Conservation (phyloP, 2,888 invertebrate species). For the Xanthia togata region DNA sequence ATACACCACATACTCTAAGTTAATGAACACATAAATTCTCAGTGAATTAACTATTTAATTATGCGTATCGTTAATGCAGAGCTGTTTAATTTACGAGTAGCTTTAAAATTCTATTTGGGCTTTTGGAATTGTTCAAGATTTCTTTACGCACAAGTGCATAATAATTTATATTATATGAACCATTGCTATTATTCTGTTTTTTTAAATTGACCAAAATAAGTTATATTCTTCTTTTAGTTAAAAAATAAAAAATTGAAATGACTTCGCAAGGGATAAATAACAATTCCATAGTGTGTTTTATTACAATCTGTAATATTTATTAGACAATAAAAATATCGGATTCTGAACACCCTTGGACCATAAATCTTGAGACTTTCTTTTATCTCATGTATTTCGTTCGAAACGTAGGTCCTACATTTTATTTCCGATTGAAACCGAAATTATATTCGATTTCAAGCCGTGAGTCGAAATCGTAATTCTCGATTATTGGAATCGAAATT, state of each 20-base stretch:
- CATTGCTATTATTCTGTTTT: not conserved
- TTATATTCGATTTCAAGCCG: slow-evolving; percentile 16
- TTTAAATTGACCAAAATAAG: not conserved
- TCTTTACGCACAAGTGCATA: no score
- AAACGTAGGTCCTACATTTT: slow-evolving; percentile 13
- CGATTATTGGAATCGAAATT: slow-evolving; percentile 34
- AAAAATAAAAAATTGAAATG: slow-evolving; percentile 1
- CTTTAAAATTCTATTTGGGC: not conserved
- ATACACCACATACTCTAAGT: slow-evolving; percentile 12
- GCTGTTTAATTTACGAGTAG: slow-evolving; percentile 1
- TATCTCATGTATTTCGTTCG: not conserved
- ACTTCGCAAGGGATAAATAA: slow-evolving; percentile 5
- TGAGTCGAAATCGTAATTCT: slow-evolving; percentile 21
- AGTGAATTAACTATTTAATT: slow-evolving; percentile 21
- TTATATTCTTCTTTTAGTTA: not conserved
- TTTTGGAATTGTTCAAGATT: not conserved
- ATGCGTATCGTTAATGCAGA: not conserved
- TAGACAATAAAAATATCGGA: slow-evolving; percentile 18
- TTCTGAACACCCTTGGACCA: slow-evolving; percentile 14
- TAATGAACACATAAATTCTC: slow-evolving; percentile 36
- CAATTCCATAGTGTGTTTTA: slow-evolving; percentile 16
- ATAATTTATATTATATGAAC: slow-evolving; percentile 7
- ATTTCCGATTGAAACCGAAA: slow-evolving; percentile 35
- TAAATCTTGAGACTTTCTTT: slow-evolving; percentile 28
- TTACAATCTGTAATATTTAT: slow-evolving; percentile 22